Percentiles rank a stretch among this genome's conserved stretches.
Evolutionary conservation across 2,888 invertebrate species (phyloP).

Genomic region (Tubiluchus corallicola): DNA sequence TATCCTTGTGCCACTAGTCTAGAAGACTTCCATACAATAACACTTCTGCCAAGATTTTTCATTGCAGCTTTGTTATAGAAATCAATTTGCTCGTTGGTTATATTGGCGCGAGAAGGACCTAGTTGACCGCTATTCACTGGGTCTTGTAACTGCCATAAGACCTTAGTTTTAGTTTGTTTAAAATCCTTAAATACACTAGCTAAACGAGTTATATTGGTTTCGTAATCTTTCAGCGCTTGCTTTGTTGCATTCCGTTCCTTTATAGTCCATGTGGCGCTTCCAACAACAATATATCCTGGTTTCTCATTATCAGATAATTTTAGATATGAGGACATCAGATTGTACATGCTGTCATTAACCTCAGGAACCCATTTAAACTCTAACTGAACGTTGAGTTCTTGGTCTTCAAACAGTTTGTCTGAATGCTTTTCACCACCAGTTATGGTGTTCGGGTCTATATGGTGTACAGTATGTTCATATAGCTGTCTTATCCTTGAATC

Average conservation of each 20-base stretch:
- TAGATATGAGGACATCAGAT: conserved; percentile 50
- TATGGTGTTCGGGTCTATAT: not conserved
- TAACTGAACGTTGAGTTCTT: conserved; percentile 56
- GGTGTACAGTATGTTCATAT: conserved; percentile 54
- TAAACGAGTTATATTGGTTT: conserved; percentile 35
- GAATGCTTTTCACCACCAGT: conserved; percentile 19
- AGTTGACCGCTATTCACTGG: conserved; percentile 51
- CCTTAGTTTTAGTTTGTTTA: conserved; percentile 6
- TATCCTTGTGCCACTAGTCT: conserved; percentile 53
- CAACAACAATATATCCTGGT: conserved; percentile 62
- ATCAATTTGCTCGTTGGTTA: conserved; percentile 69
- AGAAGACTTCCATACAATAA: conserved; percentile 64
- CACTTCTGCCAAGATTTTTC: conserved; percentile 43
- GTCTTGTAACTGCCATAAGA: conserved; percentile 33
- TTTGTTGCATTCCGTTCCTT: conserved; percentile 58
- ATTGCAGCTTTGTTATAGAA: conserved; percentile 65
- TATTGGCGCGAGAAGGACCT: conserved; percentile 40
- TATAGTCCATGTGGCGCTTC: conserved; percentile 58
- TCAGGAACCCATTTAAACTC: conserved; percentile 65
- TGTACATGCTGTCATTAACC: conserved; percentile 53
- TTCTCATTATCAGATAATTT: conserved; percentile 29
- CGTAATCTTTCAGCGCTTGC: conserved; percentile 50
- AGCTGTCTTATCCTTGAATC: conserved; percentile 69
- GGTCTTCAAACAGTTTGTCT: conserved; percentile 42
- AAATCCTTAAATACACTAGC: not conserved